Evolutionary conservation across 2,888 invertebrate species (phyloP).

Genomic region (Julus scandinavius): DNA sequence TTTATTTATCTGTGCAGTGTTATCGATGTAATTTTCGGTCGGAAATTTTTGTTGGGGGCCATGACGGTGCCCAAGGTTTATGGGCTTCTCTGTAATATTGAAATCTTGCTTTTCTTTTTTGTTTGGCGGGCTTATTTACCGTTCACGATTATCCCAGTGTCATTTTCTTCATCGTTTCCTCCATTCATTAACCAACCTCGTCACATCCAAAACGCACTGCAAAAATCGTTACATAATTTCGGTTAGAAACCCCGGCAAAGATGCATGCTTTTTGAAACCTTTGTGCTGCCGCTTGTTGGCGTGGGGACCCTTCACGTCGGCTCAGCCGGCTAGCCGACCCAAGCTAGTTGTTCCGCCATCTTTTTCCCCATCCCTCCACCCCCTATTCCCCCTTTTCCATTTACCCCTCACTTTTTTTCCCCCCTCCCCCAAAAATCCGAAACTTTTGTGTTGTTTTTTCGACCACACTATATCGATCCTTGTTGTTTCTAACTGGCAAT

Average conservation of each 20-base stretch:
- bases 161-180: background rate
- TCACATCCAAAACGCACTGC: slow-evolving; percentile 6
- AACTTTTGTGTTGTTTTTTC: slow-evolving; percentile 39
- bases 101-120: slow-evolving; percentile 2
- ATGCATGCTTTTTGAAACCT: slow-evolving; percentile 19
- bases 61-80: background rate
- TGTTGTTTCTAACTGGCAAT: slow-evolving; percentile 39
- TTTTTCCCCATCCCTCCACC: background rate
- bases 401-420: slow-evolving; percentile 12
- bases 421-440: background rate
- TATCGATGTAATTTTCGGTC: slow-evolving; percentile 11
- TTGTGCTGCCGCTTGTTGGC: slow-evolving; percentile 42
- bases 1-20: background rate
- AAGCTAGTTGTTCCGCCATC: slow-evolving; percentile 21
- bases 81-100: background rate
- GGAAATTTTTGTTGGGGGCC: background rate
- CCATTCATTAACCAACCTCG: slow-evolving; percentile 17
- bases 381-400: background rate
- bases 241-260: background rate
- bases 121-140: slow-evolving; percentile 21
- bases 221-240: background rate
- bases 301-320: slow-evolving; percentile 35
- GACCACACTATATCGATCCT: slow-evolving; percentile 29
- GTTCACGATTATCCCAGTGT: background rate
- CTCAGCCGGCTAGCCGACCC: slow-evolving; percentile 33